Percentiles rank a stretch among this genome's conserved stretches.
phyloP scores from a whole-genome alignment of 2,113 vertebrate species.

The Protobothrops mucrosquamatus region DNA sequence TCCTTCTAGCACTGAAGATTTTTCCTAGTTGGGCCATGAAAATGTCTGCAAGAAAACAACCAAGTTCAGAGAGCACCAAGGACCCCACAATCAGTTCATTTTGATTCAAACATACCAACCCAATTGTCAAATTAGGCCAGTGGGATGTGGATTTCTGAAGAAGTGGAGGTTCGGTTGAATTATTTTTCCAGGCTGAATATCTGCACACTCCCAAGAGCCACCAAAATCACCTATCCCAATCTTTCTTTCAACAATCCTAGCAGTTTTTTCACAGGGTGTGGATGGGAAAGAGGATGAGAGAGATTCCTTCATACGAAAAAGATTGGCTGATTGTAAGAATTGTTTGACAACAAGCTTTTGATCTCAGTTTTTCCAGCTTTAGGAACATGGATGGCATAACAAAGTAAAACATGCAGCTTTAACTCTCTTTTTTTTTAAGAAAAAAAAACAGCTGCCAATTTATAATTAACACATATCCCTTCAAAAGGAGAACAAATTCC shows the following conservation, averaged over 20 bases:
- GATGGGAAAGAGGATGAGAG: not conserved
- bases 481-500: constrained; percentile 27
- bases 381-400: not conserved
- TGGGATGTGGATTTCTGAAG: not conserved
- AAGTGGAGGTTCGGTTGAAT: not conserved
- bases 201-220: not conserved
- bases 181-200: not conserved
- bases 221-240: not conserved
- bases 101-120: not conserved
- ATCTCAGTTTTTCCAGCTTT: constrained; percentile 12
- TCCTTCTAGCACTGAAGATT: no score
- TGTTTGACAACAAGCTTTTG: constrained; percentile 8
- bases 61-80: no score
- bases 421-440: not conserved
- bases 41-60: no score
- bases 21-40: no score
- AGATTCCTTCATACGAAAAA: not conserved
- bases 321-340: not conserved
- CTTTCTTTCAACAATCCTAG: not conserved
- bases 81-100: not conserved
- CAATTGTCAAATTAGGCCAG: not conserved
- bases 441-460: constrained; percentile 13
- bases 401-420: not conserved
- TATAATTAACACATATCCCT: constrained; percentile 33
- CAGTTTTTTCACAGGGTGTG: not conserved